Evolutionary conservation across 1,140 invertebrate genomes (phyloP).

Genomic region (Brachionus sp.): DNA sequence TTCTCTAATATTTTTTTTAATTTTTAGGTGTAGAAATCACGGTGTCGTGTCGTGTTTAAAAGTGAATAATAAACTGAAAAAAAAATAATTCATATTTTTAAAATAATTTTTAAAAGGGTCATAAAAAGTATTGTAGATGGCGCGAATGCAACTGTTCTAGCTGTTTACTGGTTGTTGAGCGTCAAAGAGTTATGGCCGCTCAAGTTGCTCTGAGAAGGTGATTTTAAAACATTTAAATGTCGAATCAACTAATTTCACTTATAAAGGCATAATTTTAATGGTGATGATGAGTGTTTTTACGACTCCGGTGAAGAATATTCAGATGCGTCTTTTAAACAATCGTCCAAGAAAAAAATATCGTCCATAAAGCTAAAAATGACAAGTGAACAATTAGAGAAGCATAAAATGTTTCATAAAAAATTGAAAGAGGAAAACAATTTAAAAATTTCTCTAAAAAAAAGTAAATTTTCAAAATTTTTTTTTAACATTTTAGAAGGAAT

Average conservation of each 20-base stretch:
- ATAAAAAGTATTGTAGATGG: slow-evolving; percentile 73
- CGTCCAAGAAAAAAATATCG: background rate
- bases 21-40: slow-evolving; percentile 78
- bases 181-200: slow-evolving; percentile 93
- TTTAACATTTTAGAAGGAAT: background rate
- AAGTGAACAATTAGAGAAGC: slow-evolving; percentile 3
- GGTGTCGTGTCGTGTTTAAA: slow-evolving; percentile 78
- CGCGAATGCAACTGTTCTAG: slow-evolving; percentile 82
- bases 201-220: slow-evolving; percentile 68
- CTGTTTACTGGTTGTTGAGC: slow-evolving; percentile 88
- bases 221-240: background rate
- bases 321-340: background rate
- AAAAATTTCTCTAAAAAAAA: slow-evolving; percentile 30
- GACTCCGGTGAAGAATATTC: background rate
- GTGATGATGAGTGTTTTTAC: background rate
- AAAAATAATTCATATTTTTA: background rate
- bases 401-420: slow-evolving; percentile 24
- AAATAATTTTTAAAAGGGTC: slow-evolving; percentile 64
- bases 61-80: slow-evolving; percentile 62
- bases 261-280: slow-evolving; percentile 11
- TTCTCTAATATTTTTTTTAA: background rate
- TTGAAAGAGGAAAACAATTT: slow-evolving; percentile 27
- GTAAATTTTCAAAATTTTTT: background rate
- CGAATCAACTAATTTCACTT: background rate
- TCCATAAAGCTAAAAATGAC: background rate